Percentiles rank a stretch among this genome's conserved stretches.
phyloP scores from a whole-genome alignment of 2,888 invertebrate genomes.

The Lucinisca nassula region DNA sequence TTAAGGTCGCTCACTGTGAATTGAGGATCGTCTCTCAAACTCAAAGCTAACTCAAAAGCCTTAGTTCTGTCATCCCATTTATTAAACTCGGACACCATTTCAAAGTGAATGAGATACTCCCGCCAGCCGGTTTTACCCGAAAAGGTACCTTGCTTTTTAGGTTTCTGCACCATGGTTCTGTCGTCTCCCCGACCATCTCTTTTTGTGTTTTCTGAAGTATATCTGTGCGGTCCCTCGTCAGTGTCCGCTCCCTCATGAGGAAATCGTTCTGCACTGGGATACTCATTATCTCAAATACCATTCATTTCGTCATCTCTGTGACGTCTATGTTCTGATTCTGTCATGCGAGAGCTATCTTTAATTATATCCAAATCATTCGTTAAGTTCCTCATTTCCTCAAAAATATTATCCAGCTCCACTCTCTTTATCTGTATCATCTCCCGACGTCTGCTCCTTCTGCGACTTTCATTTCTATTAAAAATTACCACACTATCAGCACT shows the following conservation, averaged over 20 bases:
- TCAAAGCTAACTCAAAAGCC: neutral
- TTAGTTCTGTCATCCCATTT: neutral
- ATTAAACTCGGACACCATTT: conserved; percentile 2
- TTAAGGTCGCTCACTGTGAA: neutral
- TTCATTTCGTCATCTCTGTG: neutral
- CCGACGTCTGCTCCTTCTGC: neutral
- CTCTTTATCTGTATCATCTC: neutral
- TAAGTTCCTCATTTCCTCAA: neutral
- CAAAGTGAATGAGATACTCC: conserved; percentile 13
- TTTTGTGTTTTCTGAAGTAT: neutral
- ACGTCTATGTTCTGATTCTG: neutral
- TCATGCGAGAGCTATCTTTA: neutral
- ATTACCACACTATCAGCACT: neutral
- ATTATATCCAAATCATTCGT: neutral
- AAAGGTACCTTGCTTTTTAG: neutral
- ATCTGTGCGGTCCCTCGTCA: neutral
- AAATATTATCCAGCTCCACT: neutral
- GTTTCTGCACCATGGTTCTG: neutral
- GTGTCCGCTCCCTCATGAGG: neutral
- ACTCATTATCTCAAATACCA: neutral
- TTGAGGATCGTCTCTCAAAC: neutral
- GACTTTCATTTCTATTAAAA: neutral
- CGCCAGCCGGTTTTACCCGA: neutral
- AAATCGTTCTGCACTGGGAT: neutral
- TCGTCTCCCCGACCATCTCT: neutral